A percentile compares a stretch with the other conserved stretches of the same genome.
phyloP scores from a whole-genome alignment of 2,113 vertebrate species.

The Chauna torquata region DNA sequence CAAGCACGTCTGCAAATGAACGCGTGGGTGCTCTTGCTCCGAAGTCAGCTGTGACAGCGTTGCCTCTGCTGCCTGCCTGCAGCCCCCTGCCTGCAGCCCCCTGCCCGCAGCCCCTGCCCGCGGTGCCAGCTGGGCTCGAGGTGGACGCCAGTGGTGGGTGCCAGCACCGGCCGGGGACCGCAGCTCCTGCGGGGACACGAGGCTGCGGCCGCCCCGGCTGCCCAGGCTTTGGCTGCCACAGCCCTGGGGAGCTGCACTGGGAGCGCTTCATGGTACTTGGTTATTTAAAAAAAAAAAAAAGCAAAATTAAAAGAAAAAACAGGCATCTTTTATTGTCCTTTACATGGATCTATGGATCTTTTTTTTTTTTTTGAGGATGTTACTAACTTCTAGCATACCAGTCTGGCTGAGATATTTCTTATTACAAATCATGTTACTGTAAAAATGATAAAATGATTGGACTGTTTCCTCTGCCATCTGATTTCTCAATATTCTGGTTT shows the following conservation, averaged over 20 bases:
- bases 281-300: too few species aligned
- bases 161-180: too few species aligned
- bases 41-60: accelerated
- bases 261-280: too few species aligned
- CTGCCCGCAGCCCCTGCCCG: too few species aligned
- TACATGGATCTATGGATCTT: too few species aligned
- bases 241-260: too few species aligned
- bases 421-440: not conserved
- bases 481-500: not conserved
- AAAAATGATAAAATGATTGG: not conserved
- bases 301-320: not conserved
- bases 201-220: not conserved
- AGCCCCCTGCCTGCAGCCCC: too few species aligned
- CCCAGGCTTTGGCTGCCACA: too few species aligned
- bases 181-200: not conserved
- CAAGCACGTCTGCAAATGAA: not conserved
- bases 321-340: not conserved
- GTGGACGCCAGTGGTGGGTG: too few species aligned
- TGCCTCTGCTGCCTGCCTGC: too few species aligned
- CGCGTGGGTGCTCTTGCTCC: not conserved
- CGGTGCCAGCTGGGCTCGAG: too few species aligned
- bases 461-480: not conserved
- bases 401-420: too few species aligned
- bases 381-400: not conserved
- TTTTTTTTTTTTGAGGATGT: not conserved